Percentiles rank a stretch among this genome's conserved stretches.
These are phyloP conservation scores for Boloria selene DNA, from an alignment of 2,888 invertebrate genomes.

Conservation along the genomic window DNA sequence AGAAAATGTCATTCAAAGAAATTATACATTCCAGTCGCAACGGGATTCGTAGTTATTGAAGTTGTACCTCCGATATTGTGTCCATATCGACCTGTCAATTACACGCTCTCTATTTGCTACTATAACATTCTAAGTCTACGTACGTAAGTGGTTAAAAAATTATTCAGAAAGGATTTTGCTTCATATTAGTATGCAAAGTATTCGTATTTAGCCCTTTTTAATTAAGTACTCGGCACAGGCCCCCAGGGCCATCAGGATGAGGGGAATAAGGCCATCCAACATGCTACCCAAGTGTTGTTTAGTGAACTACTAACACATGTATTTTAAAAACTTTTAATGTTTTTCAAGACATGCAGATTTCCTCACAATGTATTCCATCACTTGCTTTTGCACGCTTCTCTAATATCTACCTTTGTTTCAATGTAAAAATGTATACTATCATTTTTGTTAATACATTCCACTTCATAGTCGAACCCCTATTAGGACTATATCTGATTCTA, in stretches of 20 bases:
- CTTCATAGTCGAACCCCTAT: neutral
- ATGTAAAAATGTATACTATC: neutral
- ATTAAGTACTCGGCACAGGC: no score
- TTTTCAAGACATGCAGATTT: no score
- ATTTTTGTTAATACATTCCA: neutral
- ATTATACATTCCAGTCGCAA: constrained; percentile 1
- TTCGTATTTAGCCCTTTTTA: no score
- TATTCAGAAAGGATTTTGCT: constrained; percentile 2
- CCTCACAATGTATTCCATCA: no score
- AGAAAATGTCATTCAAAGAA: constrained; percentile 12
- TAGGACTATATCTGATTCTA: no score
- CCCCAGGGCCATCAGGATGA: no score
- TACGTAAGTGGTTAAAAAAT: neutral
- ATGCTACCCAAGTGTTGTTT: no score
- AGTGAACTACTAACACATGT: no score
- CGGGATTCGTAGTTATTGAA: constrained; percentile 11
- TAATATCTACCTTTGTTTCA: no score
- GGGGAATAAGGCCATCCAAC: no score
- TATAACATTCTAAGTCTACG: constrained; percentile 12
- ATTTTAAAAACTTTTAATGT: no score
- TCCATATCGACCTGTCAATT: constrained; percentile 19
- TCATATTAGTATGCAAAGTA: neutral
- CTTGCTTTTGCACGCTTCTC: no score
- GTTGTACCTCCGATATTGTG: constrained; percentile 13
- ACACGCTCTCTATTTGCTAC: constrained; percentile 2